Percentiles rank a stretch among this genome's conserved stretches.
These are phyloP conservation scores for Psittacara wagleri DNA, from an alignment of 2,113 vertebrate species.

Conservation along the genomic window DNA sequence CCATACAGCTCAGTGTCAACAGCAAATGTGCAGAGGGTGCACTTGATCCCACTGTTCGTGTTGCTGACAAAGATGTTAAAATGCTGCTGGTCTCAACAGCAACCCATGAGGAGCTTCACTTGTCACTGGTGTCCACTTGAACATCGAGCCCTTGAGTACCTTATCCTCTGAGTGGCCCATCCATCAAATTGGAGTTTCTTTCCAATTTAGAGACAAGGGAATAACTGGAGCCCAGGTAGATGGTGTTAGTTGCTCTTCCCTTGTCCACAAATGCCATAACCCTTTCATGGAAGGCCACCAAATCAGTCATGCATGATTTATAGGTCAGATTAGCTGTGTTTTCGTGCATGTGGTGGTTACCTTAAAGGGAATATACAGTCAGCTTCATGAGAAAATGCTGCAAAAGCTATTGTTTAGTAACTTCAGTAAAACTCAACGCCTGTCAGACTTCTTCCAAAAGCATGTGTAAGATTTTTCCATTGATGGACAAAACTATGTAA, in stretches of 20 bases:
- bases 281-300: background rate
- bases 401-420: background rate
- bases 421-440: background rate
- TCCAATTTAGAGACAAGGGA: background rate
- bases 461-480: rapidly evolving
- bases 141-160: background rate
- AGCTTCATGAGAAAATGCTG: background rate
- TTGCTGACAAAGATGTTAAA: background rate
- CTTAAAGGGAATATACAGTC: background rate
- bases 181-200: background rate
- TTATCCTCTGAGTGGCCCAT: background rate
- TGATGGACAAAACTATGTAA: background rate
- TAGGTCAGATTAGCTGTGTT: background rate
- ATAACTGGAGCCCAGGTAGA: background rate
- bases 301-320: background rate
- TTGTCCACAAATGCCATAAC: background rate
- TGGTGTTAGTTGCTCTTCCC: background rate
- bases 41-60: background rate
- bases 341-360: rapidly evolving
- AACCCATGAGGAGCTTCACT: background rate
- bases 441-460: background rate
- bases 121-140: background rate
- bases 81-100: background rate
- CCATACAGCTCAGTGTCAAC: background rate
- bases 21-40: background rate